Evolutionary conservation across 2,888 invertebrate species (phyloP).

Genomic region (Caenorhabditis sulstoni): DNA sequence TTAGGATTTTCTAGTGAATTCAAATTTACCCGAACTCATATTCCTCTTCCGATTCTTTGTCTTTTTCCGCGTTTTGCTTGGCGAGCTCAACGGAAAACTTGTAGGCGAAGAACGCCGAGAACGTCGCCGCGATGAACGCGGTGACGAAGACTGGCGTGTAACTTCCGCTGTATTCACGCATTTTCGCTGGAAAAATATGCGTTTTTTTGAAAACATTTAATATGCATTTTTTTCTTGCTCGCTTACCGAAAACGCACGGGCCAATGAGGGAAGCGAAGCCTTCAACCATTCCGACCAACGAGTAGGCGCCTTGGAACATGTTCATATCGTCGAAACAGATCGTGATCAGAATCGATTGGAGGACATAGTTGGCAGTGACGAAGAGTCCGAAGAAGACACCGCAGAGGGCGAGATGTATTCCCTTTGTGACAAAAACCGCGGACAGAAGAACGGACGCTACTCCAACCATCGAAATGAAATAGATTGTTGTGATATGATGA

Average conservation of each 20-base stretch:
- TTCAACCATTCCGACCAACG: slow-evolving; percentile 90
- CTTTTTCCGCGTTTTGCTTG: neutral
- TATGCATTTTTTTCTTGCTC: neutral
- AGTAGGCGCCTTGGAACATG: slow-evolving; percentile 93
- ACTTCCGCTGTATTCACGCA: slow-evolving; percentile 7
- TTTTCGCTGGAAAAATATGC: neutral
- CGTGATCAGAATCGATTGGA: slow-evolving; percentile 84
- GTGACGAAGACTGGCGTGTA: slow-evolving; percentile 1
- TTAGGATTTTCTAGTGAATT: too few species aligned
- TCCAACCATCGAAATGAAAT: neutral
- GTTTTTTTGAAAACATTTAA: neutral
- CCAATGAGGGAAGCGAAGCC: slow-evolving; percentile 92
- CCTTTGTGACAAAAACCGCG: neutral
- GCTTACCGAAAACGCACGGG: slow-evolving; percentile 89
- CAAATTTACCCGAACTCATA: neutral
- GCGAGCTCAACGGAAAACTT: neutral
- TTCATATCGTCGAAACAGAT: slow-evolving; percentile 92
- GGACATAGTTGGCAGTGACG: slow-evolving; percentile 65
- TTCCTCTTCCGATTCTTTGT: neutral
- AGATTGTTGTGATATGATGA: neutral
- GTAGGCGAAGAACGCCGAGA: neutral
- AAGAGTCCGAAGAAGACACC: slow-evolving; percentile 55
- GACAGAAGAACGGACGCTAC: neutral
- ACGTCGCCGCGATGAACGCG: neutral
- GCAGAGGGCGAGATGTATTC: slow-evolving; percentile 61